Evolutionary conservation across 2,797 vertebrate species (phyloP).

Genomic region (Columba guinea): DNA sequence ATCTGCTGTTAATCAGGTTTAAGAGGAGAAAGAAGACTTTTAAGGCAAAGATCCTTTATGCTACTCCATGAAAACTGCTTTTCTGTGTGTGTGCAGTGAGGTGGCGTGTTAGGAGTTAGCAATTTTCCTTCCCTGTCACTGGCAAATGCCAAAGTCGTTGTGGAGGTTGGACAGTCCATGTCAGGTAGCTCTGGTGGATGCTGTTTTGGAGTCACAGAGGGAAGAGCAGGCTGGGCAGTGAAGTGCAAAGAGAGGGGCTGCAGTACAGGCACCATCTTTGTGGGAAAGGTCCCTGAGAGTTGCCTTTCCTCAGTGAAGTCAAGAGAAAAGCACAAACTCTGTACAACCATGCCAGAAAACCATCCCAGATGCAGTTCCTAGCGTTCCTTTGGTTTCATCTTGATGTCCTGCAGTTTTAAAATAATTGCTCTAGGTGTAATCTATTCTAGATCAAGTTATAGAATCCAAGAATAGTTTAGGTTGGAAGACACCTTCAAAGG

Average conservation of each 20-base stretch:
- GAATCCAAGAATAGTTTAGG: not conserved
- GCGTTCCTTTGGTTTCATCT: not conserved
- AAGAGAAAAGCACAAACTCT: not conserved
- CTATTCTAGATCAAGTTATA: accelerated
- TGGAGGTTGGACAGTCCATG: not conserved
- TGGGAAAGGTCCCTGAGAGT: not conserved
- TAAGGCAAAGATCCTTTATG: not conserved
- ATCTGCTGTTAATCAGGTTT: not conserved
- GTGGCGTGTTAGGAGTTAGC: not conserved
- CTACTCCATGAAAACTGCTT: accelerated
- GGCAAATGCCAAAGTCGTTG: not conserved
- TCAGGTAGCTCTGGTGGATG: not conserved
- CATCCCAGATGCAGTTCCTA: not conserved
- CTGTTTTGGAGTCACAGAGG: not conserved
- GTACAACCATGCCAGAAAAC: accelerated
- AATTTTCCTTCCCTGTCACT: not conserved
- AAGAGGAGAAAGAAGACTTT: not conserved
- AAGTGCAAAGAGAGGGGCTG: not conserved
- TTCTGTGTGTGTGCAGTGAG: not conserved
- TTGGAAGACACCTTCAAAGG: not conserved
- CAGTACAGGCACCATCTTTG: not conserved
- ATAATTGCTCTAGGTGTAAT: accelerated
- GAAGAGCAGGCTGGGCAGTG: not conserved
- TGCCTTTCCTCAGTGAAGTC: not conserved
- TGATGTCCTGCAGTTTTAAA: accelerated